phyloP scores from a whole-genome alignment of 2,888 invertebrate genomes.

The Microchrysa polita region DNA sequence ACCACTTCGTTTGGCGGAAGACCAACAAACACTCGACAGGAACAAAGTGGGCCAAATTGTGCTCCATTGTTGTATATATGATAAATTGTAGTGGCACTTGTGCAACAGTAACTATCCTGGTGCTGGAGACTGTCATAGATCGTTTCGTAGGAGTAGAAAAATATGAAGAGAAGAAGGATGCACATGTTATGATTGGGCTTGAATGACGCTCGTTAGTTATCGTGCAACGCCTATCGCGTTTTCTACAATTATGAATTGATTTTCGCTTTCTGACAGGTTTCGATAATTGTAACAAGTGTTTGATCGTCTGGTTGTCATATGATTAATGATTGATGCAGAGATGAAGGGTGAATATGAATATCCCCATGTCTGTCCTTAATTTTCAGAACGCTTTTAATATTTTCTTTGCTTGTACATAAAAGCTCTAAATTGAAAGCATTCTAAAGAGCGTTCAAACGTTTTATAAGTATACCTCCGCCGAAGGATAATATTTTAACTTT shows the following conservation, averaged over 20 bases:
- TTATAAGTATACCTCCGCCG: too few species aligned
- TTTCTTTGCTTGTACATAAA: too few species aligned
- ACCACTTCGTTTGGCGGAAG: constrained; percentile 49
- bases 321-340: neutral
- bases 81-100: constrained; percentile 45
- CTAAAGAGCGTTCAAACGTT: too few species aligned
- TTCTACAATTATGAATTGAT: constrained; percentile 27
- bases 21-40: constrained; percentile 50
- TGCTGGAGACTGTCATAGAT: constrained; percentile 42
- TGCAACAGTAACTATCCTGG: constrained; percentile 35
- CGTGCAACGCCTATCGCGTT: constrained; percentile 37
- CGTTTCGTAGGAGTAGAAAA: constrained; percentile 2
- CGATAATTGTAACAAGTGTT: constrained; percentile 35
- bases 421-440: too few species aligned
- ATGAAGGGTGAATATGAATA: neutral
- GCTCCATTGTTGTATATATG: constrained; percentile 48
- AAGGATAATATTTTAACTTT: too few species aligned
- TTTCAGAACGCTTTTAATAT: too few species aligned
- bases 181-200: constrained; percentile 50
- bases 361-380: too few species aligned
- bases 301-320: constrained; percentile 2
- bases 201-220: constrained; percentile 46
- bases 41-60: constrained; percentile 51
- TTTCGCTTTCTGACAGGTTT: constrained; percentile 17
- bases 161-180: constrained; percentile 14